Base-by-base conservation (phyloP, 2,797 vertebrate species). In the Galagoides demidoff region DNA sequence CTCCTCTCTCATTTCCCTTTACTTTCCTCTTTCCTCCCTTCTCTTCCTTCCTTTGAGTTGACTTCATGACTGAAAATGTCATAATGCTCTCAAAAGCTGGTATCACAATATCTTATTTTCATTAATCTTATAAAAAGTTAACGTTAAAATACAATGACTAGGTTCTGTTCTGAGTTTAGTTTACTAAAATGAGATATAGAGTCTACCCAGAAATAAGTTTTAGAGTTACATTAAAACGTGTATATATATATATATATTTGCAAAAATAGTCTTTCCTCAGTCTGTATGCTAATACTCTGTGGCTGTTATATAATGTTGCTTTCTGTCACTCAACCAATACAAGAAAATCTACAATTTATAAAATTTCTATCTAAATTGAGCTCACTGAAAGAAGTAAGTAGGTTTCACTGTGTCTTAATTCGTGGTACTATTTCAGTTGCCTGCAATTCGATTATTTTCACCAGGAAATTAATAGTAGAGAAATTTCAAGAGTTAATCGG, bases 201-300 rank as follows among this genome's bases (percentile, higher is more conserved):
- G 89, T 94, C 92, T 85, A 97, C 79, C 31, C 63, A 85, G 85
- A 95, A 98, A 97, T 98, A 98, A 73, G 27, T 96, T 98, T 98
- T 95, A 96, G 97, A 97, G 96, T 98, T 97, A 89, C 92, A 98
- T 92, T 85, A 93, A 96, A 89, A 98, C 97, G 97, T 97, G 97
- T 97, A 95, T 98, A 43, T 43, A 95, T 98, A 95, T 98, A 97
- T 98, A 96, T 97, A 97, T 98, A 98, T 97, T 98, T 98, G 97
- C 96, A 97, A 98, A 98, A 98, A 96, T 97, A 97, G 90, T 83
- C 94, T 95, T 87, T 73, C 17, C 37, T 94, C 45, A 70, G 59
- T 92, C 45, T 90, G 27, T 73, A 90, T 79, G 61, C 37, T 98
- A 98, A 97, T 98, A 97, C 97, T 89, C 89, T 96, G 93, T 92